Evolutionary conservation across 2,797 vertebrate species (phyloP), one percentile per base, ranked within the genome.

Genomic region (Pogoniulus pusillus): DNA sequence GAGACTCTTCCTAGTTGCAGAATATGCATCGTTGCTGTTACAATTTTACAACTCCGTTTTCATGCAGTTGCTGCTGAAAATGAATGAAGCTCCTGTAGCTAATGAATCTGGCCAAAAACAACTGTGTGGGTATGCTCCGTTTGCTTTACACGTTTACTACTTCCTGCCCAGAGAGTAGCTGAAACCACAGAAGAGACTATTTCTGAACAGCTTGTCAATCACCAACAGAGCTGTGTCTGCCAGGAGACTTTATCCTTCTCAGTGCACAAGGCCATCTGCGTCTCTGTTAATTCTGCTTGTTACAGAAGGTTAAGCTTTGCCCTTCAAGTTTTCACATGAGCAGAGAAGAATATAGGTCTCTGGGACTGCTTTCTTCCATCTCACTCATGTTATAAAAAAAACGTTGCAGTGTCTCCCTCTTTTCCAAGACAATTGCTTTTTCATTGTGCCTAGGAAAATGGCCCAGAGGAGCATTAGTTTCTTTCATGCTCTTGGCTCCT

Each of bases 201-300:
- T 92, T 94, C 68, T 87, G 85, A 84, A 80, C 53, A 72, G 76
- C 88, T 77, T 80, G 78, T 87, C 86, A 85, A 23, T 90, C 82
- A 75, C 43, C 13, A 3, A 23, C 49, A 63, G 81, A 85, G 32
- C 73, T 5, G 6, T 51, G 32, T 76, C 68, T 66, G 49, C 51
- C 62, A 15, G 35, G 59, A 83, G 84, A 49, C 66, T 92, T 91
- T 77, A 90, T 88, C 79, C 91, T 90, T 91, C 90, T 87, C 59
- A 66, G 51, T 43, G 69, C 49, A 81, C 78, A 78, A 87, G 84
- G 47, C 88, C 57, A 77, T 94, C 92, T 93, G 81, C 94, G 90
- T 89, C 69, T 53, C 68, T 90, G 63, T 63, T 93, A 94, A 94
- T 94, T 93, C 85, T 93, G 30, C 84, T 87, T 63, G 43, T 75